Conservation (phyloP, 2,797 vertebrate genomes). For the Poecilia velifera region DNA sequence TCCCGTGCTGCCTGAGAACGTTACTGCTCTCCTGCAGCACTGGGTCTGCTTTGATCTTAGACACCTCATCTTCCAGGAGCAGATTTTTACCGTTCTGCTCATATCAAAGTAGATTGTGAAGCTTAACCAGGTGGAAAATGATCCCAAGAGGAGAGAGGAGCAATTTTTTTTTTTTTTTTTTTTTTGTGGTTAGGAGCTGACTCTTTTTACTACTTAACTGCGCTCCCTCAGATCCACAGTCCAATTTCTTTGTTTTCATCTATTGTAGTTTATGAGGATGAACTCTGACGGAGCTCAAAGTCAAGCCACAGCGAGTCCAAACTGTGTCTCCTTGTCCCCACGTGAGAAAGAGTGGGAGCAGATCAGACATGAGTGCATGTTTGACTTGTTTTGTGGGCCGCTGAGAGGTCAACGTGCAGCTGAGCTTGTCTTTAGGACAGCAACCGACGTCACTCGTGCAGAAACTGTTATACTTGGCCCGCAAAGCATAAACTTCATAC, state of each 20-base stretch:
- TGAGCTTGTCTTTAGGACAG: constrained; percentile 50
- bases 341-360: constrained; percentile 53
- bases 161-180: not conserved
- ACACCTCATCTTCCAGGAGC: constrained; percentile 42
- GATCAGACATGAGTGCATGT: constrained; percentile 30
- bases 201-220: constrained; percentile 19
- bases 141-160: constrained; percentile 38
- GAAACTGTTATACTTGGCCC: constrained; percentile 55
- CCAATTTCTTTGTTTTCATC: constrained; percentile 19
- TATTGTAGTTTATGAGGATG: constrained; percentile 25
- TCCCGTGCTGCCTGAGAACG: constrained; percentile 40
- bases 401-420: constrained; percentile 44
- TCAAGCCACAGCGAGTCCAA: constrained; percentile 32
- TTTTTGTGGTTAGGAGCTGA: constrained; percentile 26
- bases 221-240: constrained; percentile 29
- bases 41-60: constrained; percentile 61
- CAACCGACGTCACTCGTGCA: constrained; percentile 21
- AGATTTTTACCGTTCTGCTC: constrained; percentile 55
- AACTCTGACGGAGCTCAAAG: constrained; percentile 34
- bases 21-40: constrained; percentile 48
- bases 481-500: constrained; percentile 33
- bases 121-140: constrained; percentile 67
- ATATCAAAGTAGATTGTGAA: constrained; percentile 37
- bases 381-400: constrained; percentile 69
- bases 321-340: constrained; percentile 54